phyloP scores from a whole-genome alignment of 1,140 invertebrate species.

The Conopomorpha cramerella region DNA sequence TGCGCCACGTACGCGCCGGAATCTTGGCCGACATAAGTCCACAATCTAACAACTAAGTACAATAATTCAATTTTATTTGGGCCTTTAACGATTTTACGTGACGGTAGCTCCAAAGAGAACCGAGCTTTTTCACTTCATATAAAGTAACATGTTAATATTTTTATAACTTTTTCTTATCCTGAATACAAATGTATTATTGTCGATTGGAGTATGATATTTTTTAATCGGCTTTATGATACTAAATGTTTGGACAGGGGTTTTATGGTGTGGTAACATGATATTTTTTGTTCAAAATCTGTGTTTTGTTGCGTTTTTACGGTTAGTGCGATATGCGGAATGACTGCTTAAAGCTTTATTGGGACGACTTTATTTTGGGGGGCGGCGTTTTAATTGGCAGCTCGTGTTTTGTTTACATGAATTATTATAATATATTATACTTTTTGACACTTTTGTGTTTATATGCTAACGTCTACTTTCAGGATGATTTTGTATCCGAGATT shows the following conservation, averaged over 20 bases:
- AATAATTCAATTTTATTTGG: no score
- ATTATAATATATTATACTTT: no score
- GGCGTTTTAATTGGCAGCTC: no score
- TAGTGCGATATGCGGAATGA: constrained; percentile 40
- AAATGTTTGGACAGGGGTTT: constrained; percentile 55
- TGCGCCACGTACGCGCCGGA: no score
- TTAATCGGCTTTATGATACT: constrained; percentile 51
- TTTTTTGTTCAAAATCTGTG: constrained; percentile 28
- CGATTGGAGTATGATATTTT: constrained; percentile 45
- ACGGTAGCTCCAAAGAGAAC: background rate
- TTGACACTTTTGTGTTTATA: no score
- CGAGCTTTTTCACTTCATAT: constrained; percentile 4
- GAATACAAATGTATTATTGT: constrained; percentile 40
- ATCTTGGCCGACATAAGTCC: no score
- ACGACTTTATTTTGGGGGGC: no score
- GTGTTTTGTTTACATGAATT: no score
- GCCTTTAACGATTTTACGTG: background rate
- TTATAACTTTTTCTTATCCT: constrained; percentile 33
- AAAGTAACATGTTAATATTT: constrained; percentile 43
- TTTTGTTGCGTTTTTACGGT: constrained; percentile 43
- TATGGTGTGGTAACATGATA: constrained; percentile 50
- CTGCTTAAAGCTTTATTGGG: no score
- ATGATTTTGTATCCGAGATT: no score
- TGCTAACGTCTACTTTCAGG: no score
- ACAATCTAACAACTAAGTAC: no score